phyloP scores from a whole-genome alignment of 2,797 vertebrate genomes.

The Brachymystax lenok region DNA sequence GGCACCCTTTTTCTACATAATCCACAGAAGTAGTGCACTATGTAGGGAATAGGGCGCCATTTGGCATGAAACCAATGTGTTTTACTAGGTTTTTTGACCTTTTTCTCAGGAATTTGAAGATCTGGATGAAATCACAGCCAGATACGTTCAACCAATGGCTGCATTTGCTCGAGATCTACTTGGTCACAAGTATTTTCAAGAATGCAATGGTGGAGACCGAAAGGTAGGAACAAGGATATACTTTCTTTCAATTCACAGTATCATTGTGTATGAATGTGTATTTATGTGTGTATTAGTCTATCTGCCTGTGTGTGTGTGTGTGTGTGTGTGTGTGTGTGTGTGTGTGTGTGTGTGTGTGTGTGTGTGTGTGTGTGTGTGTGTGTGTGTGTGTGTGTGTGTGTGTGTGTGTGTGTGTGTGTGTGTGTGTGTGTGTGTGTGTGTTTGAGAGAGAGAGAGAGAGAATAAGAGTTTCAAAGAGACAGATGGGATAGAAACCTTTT shows the following conservation, averaged over 20 bases:
- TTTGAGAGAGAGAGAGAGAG: background rate
- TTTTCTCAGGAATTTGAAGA: slow-evolving; percentile 86
- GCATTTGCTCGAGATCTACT: slow-evolving; percentile 87
- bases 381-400: too few species aligned
- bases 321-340: too few species aligned
- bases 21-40: too few species aligned
- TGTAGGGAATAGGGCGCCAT: too few species aligned
- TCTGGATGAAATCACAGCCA: slow-evolving; percentile 88
- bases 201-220: slow-evolving; percentile 83
- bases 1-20: too few species aligned
- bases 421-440: too few species aligned
- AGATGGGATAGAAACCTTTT: background rate
- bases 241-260: background rate
- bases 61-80: background rate
- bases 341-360: background rate
- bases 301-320: background rate
- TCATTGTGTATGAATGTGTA: background rate
- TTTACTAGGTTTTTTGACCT: background rate
- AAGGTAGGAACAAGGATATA: slow-evolving; percentile 71
- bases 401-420: too few species aligned
- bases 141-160: slow-evolving; percentile 89
- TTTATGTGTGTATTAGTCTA: too few species aligned
- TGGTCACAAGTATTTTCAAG: slow-evolving; percentile 87
- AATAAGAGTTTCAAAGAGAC: slow-evolving; percentile 27
- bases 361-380: background rate